Percentiles rank a stretch among this genome's conserved stretches.
Conservation (phyloP, 2,797 vertebrate genomes). For the Poecilia velifera region DNA sequence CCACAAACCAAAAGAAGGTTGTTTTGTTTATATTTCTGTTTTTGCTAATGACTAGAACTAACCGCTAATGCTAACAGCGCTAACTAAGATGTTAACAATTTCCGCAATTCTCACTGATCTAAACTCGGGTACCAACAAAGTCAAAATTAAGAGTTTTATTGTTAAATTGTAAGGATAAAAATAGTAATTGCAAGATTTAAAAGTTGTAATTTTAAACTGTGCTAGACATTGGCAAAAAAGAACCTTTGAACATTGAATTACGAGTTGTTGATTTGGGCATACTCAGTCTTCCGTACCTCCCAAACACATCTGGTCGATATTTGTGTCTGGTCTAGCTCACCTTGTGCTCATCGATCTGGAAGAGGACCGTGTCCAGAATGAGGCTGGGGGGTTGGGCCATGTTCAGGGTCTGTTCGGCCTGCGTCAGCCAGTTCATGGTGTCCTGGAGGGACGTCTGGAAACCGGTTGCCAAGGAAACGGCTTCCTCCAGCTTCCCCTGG, state of each 20-base stretch:
- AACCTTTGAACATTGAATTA: too few relatives aligned
- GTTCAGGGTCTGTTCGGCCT: slow-evolving; percentile 96
- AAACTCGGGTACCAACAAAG: not conserved
- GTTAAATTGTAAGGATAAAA: too few relatives aligned
- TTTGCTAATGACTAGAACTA: not conserved
- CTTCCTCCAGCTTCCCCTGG: slow-evolving; percentile 95
- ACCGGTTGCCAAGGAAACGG: slow-evolving; percentile 89
- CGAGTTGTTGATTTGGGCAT: not conserved
- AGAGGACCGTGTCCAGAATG: slow-evolving; percentile 91
- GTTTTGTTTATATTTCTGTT: not conserved
- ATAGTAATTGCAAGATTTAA: too few relatives aligned
- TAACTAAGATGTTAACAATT: not conserved
- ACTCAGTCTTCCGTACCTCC: not conserved
- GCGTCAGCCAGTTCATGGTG: slow-evolving; percentile 98
- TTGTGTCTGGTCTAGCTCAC: slow-evolving; percentile 62
- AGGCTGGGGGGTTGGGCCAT: slow-evolving; percentile 91
- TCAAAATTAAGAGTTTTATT: too few relatives aligned
- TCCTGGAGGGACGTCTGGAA: slow-evolving; percentile 98
- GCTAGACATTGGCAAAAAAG: too few relatives aligned
- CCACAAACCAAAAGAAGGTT: not conserved
- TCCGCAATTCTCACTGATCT: not conserved
- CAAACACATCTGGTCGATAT: not conserved
- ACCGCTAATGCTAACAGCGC: not conserved
- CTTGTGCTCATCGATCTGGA: slow-evolving; percentile 99
- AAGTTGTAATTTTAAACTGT: too few relatives aligned